Evolutionary conservation across 1,140 invertebrate genomes (phyloP), one percentile per base, ranked within the genome.

Genomic region (Lithobius niger): DNA sequence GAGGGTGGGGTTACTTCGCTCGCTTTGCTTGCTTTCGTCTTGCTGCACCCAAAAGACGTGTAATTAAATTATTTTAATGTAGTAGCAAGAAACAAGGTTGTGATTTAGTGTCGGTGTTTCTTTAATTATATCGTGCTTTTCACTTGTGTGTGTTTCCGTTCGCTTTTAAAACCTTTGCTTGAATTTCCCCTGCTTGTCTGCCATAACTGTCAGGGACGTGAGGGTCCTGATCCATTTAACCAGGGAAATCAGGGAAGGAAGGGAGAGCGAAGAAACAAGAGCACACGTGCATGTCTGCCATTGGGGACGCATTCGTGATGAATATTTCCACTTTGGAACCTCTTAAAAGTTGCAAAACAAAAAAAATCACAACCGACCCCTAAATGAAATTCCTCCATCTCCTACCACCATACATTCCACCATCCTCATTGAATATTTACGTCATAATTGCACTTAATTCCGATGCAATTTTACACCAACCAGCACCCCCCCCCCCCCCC

Each of bases 51-150:
- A n/a, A n/a, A n/a, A 36, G 31, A 6, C 10, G 44, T 47, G 22
- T 47, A 47, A 47, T 47, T 47, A 47, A 47, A 47, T 47, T 47
- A 47, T 47, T 47, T 47, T 47, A 47, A 47, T 47, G 44, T 47
- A 47, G 44, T 47, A 13, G 44, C 15, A 47, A 47, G 44, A 47
- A 47, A 47, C 44, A 47, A 47, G 44, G 44, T 47, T 6, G 44
- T 47, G 44, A 21, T 47, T 40, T 40, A 40, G 10, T 18, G 31
- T 40, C 31, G 18, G 10, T 40, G 31, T 40, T 40, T 40, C 10
- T 18, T 40, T 40, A 40, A 40, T 40, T 40, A 40, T 40, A 40
- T 18, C 31, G 18, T 40, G 31, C 31, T 40, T 10, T 40, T 40
- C 18, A 40, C 10, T 40, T 40, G 31, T 40, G 31, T 40, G 10